Evolutionary conservation across 1,140 invertebrate species (phyloP).

Genomic region (Steinernema feltiae): DNA sequence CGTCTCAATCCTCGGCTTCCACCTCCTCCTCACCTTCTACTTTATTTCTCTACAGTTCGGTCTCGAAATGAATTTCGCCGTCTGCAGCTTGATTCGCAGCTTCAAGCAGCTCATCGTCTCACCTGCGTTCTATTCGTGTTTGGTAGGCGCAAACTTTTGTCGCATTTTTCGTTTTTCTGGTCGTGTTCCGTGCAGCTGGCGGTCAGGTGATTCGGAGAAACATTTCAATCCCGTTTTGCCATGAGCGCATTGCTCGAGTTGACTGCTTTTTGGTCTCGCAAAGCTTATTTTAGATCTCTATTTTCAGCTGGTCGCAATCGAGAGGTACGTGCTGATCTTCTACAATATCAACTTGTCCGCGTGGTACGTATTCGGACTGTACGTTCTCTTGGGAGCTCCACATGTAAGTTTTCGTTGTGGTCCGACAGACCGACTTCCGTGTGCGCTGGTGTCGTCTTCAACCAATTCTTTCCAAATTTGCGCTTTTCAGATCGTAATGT

Average conservation of each 20-base stretch:
- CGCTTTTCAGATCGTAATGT: background rate
- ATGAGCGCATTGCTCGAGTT: too few species aligned
- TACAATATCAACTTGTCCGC: background rate
- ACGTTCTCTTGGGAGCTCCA: background rate
- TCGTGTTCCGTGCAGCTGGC: background rate
- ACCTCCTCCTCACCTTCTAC: background rate
- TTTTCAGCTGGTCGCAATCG: background rate
- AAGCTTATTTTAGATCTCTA: background rate
- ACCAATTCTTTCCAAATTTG: too few species aligned
- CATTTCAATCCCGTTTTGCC: too few species aligned
- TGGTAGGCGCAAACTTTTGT: background rate
- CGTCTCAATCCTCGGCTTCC: background rate
- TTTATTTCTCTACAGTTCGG: background rate
- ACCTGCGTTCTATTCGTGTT: background rate
- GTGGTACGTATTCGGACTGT: background rate
- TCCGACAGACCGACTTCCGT: too few species aligned
- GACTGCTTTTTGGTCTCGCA: too few species aligned
- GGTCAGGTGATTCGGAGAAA: too few species aligned
- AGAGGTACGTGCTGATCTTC: background rate
- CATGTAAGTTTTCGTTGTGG: background rate
- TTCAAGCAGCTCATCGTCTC: slow-evolving; percentile 7
- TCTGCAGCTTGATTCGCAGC: background rate
- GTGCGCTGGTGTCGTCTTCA: too few species aligned
- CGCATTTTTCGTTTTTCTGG: background rate
- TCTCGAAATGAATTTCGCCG: background rate